Base-by-base conservation (phyloP, 1,140 invertebrate species). In the Apis dorsata region DNA sequence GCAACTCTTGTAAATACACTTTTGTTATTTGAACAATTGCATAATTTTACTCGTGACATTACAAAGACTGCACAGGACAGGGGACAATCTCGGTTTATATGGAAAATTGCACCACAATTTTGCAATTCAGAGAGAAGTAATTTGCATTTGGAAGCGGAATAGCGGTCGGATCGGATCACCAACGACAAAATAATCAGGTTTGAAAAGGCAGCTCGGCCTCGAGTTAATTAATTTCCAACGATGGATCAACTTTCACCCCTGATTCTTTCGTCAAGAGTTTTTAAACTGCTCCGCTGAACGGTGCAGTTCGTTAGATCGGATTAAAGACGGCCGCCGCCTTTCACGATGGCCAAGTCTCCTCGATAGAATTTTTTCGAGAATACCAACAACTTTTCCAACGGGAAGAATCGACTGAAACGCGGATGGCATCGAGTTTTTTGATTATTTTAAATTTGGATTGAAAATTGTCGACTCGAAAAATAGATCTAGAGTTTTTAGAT, bases 201-300 rank as follows among this genome's bases (percentile, higher is more conserved):
- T 24, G 75, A 3, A 5, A 10, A 34, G 66, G 19, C 9, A 9
- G 11, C 24, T 19, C 2, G 59, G 28, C 3, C 28, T 44, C 44
- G 13, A 44, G 57, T 74, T 80, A 80, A 80, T 80, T 80, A 80
- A 80, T 80, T 63, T 28, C 53, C 15, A 5, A 34, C 19, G 12
- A 7, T 19, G 34, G 34, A 34, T 44, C 19, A 44, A 10, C 19
- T 28, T 65, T 65, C 24, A 24, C 15, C 24, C 28, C 21, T 21
- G 28, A 66, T 44, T 66, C 68, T 49, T 70, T 49, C 19, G 12
- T 9, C 17, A 7, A 10, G 13, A 49, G 68, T n/a, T 49, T 24
- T 10, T 9, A 2, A 10, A n/a, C 34, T n/a, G 44, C 15, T 49
- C 44, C 15, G 55, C 28, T 15, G 28, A 34, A 21, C 63, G 13